These are phyloP conservation scores for Centruroides vittatus DNA, from an alignment of 1,140 invertebrate genomes.

Conservation along the genomic window DNA sequence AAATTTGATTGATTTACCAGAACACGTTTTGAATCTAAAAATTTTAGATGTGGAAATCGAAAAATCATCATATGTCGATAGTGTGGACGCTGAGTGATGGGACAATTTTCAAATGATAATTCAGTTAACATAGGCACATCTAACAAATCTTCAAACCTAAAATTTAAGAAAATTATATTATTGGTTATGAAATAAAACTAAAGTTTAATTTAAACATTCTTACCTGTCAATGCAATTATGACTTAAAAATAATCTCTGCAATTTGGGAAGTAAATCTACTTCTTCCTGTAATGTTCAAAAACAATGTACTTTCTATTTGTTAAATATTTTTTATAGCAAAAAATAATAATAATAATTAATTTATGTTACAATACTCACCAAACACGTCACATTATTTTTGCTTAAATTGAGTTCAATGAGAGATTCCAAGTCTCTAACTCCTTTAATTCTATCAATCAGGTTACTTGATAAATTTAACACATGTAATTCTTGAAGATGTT, in stretches of 20 bases:
- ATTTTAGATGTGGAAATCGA: slow-evolving; percentile 12
- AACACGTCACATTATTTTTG: slow-evolving; percentile 9
- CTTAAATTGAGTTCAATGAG: slow-evolving; percentile 10
- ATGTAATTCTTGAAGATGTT: slow-evolving; percentile 6
- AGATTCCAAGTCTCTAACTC: slow-evolving; percentile 9
- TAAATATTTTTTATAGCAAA: too few species aligned
- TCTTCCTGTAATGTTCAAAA: slow-evolving; percentile 5
- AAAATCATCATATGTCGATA: slow-evolving; percentile 11
- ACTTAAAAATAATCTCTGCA: slow-evolving; percentile 9
- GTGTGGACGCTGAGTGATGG: slow-evolving; percentile 11
- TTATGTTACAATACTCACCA: slow-evolving; percentile 2
- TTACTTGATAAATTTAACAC: slow-evolving; percentile 9
- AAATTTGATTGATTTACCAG: not conserved
- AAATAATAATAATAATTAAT: not conserved
- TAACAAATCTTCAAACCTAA: slow-evolving; percentile 14
- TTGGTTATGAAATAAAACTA: not conserved
- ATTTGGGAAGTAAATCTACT: slow-evolving; percentile 5
- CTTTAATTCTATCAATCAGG: slow-evolving; percentile 6
- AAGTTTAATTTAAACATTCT: not conserved
- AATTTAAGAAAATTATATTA: not conserved
- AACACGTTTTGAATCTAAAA: slow-evolving; percentile 12
- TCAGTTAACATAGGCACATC: slow-evolving; percentile 12
- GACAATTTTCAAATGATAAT: slow-evolving; percentile 14
- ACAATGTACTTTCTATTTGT: not conserved
- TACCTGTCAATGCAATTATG: slow-evolving; percentile 12